phyloP scores from a whole-genome alignment of 35 echinoderm and acorn worm genomes.

The Stichopus chloronotus region DNA sequence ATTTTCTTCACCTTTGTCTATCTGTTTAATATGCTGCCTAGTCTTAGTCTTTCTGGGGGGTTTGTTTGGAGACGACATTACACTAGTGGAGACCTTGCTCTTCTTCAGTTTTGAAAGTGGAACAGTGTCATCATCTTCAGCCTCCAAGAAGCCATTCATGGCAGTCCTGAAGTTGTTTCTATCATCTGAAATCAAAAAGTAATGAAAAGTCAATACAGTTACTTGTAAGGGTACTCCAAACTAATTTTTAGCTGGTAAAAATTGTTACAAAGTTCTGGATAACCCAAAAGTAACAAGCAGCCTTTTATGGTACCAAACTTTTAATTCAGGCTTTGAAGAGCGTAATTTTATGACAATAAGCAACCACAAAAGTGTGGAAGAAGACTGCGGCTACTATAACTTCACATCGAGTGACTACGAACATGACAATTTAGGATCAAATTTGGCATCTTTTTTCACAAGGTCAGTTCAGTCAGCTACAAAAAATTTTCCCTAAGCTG shows the following conservation, averaged over 20 bases:
- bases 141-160: conserved; percentile 35
- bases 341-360: no score
- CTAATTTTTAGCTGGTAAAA: background rate
- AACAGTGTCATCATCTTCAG: conserved; percentile 51
- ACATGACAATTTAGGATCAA: no score
- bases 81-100: background rate
- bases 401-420: no score
- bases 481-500: no score
- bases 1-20: background rate
- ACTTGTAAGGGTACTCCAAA: background rate
- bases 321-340: background rate
- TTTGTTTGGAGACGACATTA: background rate
- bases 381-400: no score
- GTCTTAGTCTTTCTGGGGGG: background rate
- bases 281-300: background rate
- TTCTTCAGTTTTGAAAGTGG: conserved; percentile 51
- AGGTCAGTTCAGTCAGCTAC: no score
- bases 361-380: no score
- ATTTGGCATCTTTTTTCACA: no score
- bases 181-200: conserved; percentile 37
- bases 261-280: background rate
- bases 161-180: conserved; percentile 31
- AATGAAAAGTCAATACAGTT: background rate
- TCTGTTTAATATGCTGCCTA: background rate
- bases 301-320: no score